Percentiles rank a stretch among this genome's conserved stretches.
Evolutionary conservation across 2,797 vertebrate genomes (phyloP).

Genomic region (Cyprinella venusta): DNA sequence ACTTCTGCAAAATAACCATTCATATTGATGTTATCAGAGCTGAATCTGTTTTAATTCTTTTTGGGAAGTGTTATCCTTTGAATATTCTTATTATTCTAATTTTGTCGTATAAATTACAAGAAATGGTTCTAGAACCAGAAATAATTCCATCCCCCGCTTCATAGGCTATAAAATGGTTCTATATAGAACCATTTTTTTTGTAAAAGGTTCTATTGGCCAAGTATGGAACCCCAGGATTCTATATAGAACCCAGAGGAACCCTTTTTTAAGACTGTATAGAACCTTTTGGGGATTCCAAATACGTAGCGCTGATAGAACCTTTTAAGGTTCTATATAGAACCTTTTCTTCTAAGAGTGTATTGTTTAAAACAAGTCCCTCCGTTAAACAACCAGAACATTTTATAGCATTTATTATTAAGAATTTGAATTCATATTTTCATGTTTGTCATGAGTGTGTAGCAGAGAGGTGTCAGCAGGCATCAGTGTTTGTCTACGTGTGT

Average conservation of each 20-base stretch:
- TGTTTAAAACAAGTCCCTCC: neutral
- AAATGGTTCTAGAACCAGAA: too few relatives aligned
- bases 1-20: neutral
- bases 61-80: neutral
- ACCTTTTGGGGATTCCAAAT: too few relatives aligned
- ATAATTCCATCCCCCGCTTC: too few relatives aligned
- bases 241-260: too few relatives aligned
- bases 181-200: too few relatives aligned
- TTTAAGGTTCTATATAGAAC: too few relatives aligned
- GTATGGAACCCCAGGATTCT: too few relatives aligned
- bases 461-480: neutral
- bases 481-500: slow-evolving; percentile 27
- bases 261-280: too few relatives aligned
- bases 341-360: too few relatives aligned
- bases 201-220: too few relatives aligned
- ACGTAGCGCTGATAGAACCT: too few relatives aligned
- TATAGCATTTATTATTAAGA: neutral
- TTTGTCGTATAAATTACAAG: neutral
- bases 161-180: too few relatives aligned
- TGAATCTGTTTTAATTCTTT: neutral
- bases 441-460: neutral
- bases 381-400: neutral
- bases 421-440: neutral
- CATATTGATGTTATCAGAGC: neutral
- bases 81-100: neutral